Evolutionary conservation across 2,797 vertebrate genomes (phyloP), one percentile per base, ranked within the genome.

Genomic region (Rhinoraja longicauda): DNA sequence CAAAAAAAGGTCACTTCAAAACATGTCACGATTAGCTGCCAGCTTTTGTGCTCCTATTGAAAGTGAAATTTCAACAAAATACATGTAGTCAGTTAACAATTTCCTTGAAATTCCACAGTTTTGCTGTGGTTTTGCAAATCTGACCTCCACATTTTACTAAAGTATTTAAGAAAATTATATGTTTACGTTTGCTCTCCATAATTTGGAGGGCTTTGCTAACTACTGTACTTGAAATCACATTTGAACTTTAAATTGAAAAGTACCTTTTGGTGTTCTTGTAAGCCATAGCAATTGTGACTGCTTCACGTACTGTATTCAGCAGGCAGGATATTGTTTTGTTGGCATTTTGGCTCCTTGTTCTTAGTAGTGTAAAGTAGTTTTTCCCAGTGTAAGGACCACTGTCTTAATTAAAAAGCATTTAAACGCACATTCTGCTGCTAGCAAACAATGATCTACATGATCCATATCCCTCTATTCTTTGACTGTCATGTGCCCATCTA

Each of bases 201-300:
- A 86, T 62, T 86, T 17, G 10, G 26, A 59, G 57, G n/a, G 57
- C 4, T 29, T 86, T 26, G 29, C 15, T 62, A 62, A n/a, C n/a
- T 29, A 84, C 12, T 53, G n/a, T 62, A 3, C 15, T 57, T 17
- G 29, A 62, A 86, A 86, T 17, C 57, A 62, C 59, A 53, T 62
- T 86, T 86, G 57, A 62, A 12, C 82, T 62, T 82, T 86, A 86
- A 86, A 59, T 32, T 86, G 57, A 86, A 86, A 59, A 29, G n/a
- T n/a, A 26, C 4, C 24, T 26, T 57, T 84, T 29, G 82, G 12
- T n/a, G 59, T 86, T 5, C 57, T 45, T 86, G 82, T 1, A 84
- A 62, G 29, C 53, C 82, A 86, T 57, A 62, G 13, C 26, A 86
- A 15, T 84, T 86, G 29, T n/a, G 57, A 26, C 15, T 29, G 9